Conservation (phyloP, 2,888 invertebrate species). For the Amiota minor region DNA sequence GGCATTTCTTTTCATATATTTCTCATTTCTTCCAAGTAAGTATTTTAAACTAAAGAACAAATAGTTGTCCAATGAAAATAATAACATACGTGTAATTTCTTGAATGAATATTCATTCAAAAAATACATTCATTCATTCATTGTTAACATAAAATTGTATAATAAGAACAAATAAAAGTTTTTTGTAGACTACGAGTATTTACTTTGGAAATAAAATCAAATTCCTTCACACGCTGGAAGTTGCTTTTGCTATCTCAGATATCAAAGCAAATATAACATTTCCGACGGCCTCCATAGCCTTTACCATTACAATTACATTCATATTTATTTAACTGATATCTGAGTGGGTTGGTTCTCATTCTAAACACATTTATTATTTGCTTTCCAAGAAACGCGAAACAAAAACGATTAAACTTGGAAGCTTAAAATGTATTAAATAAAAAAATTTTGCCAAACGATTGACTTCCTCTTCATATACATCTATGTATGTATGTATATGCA, state of each 20-base stretch:
- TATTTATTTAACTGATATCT: conserved; percentile 1
- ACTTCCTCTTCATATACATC: not conserved
- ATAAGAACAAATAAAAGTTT: conserved; percentile 36
- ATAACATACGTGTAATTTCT: not conserved
- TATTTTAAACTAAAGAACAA: too few species aligned
- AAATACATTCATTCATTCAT: not conserved
- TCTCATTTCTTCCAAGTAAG: not conserved
- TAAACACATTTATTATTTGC: too few species aligned
- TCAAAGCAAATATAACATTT: conserved; percentile 1
- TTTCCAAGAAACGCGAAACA: too few species aligned
- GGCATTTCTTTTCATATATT: not conserved
- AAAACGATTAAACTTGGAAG: too few species aligned
- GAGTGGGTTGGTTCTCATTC: too few species aligned
- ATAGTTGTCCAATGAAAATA: not conserved
- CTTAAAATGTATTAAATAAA: too few species aligned
- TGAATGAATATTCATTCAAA: not conserved
- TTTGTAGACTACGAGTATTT: too few species aligned
- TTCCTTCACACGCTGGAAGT: not conserved
- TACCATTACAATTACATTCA: too few species aligned
- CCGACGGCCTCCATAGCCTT: conserved; percentile 8
- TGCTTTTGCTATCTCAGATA: conserved; percentile 7
- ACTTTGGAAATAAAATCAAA: not conserved
- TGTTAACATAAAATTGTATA: too few species aligned
- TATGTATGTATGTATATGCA: not conserved
- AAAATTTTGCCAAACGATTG: too few species aligned